Evolutionary conservation across 1,140 invertebrate species (phyloP).

Genomic region (Tetramorium alpestre): DNA sequence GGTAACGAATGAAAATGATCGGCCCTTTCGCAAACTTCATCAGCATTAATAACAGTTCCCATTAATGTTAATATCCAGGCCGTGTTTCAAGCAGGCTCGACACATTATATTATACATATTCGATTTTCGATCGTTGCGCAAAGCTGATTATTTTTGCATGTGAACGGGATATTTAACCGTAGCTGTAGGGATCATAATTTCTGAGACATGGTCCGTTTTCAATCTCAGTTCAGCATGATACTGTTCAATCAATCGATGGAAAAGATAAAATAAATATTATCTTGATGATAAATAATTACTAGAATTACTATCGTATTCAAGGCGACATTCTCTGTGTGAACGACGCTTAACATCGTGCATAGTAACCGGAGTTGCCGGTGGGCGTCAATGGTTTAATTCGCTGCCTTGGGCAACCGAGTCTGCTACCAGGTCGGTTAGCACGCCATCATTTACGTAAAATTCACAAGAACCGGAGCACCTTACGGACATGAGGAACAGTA

Average conservation of each 20-base stretch:
- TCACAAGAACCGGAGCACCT: conserved; percentile 16
- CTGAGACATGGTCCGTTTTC: neutral
- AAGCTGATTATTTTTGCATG: neutral
- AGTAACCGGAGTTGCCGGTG: conserved; percentile 16
- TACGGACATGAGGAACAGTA: neutral
- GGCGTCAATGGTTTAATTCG: conserved; percentile 40
- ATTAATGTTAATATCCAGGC: conserved; percentile 12
- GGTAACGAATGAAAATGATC: neutral
- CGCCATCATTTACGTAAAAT: conserved; percentile 36
- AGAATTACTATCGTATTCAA: neutral
- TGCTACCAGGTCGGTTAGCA: conserved; percentile 33
- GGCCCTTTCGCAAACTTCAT: conserved; percentile 14
- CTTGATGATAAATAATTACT: neutral
- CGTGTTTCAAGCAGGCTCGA: neutral
- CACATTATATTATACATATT: neutral
- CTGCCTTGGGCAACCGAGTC: conserved; percentile 26
- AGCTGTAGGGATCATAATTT: neutral
- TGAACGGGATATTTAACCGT: neutral
- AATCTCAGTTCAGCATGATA: neutral
- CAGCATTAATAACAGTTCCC: conserved; percentile 23
- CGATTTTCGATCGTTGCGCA: neutral
- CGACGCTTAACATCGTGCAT: conserved; percentile 1
- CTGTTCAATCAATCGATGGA: neutral
- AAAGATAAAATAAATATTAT: neutral
- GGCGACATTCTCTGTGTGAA: conserved; percentile 2